phyloP scores from a whole-genome alignment of 2,888 invertebrate species.

The Troilus luridus region DNA sequence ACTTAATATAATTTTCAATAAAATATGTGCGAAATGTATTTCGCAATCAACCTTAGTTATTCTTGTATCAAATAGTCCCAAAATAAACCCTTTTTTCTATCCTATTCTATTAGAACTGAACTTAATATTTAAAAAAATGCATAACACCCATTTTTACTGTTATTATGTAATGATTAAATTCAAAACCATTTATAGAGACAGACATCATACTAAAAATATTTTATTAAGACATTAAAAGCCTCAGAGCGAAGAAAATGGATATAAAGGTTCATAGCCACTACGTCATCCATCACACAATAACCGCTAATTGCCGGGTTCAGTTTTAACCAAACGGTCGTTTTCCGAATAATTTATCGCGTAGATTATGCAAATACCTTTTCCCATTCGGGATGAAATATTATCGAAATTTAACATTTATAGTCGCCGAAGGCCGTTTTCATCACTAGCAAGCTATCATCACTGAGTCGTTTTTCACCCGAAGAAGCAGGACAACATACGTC shows the following conservation, averaged over 20 bases:
- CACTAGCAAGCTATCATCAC: neutral
- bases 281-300: neutral
- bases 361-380: neutral
- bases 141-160: too few relatives aligned
- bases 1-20: too few relatives aligned
- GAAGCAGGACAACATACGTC: neutral
- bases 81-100: too few relatives aligned
- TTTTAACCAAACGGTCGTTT: slow-evolving; percentile 1
- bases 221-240: neutral
- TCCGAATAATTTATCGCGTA: neutral
- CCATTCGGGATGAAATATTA: neutral
- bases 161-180: neutral
- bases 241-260: neutral
- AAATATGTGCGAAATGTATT: too few relatives aligned
- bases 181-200: neutral
- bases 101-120: too few relatives aligned
- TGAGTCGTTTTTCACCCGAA: neutral
- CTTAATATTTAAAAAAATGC: too few relatives aligned
- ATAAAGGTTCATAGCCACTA: neutral
- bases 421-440: neutral
- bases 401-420: neutral
- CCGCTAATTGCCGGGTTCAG: neutral
- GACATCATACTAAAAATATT: neutral
- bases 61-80: too few relatives aligned
- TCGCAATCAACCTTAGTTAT: too few relatives aligned